A percentile compares a stretch with the other conserved stretches of the same genome.
Evolutionary conservation across 2,888 invertebrate species (phyloP).

Genomic region (Biston betularia): DNA sequence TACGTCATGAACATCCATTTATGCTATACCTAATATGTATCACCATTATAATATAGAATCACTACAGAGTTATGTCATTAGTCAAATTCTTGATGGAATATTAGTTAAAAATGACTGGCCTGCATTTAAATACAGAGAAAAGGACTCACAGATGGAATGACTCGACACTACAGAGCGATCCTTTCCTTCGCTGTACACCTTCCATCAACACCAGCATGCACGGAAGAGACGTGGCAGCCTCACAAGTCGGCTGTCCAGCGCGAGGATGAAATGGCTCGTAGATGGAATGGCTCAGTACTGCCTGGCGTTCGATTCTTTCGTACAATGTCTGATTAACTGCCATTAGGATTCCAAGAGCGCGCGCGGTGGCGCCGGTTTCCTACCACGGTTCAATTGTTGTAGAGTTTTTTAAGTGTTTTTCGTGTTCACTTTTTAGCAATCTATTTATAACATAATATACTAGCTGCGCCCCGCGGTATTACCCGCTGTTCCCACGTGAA

Average conservation of each 20-base stretch:
- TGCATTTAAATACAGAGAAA: too few relatives aligned
- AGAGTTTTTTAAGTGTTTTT: conserved; percentile 29
- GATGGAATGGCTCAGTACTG: neutral
- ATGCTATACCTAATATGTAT: too few relatives aligned
- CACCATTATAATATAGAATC: too few relatives aligned
- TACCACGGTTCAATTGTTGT: conserved; percentile 42
- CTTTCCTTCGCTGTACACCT: neutral
- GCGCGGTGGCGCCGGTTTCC: conserved; percentile 49
- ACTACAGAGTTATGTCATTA: too few relatives aligned
- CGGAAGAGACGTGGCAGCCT: neutral
- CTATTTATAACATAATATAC: too few relatives aligned
- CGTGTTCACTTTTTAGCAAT: neutral
- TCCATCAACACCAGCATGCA: neutral
- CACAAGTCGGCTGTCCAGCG: neutral
- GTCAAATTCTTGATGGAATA: too few relatives aligned
- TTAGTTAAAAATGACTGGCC: too few relatives aligned
- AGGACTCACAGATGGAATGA: too few relatives aligned
- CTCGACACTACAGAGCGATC: too few relatives aligned
- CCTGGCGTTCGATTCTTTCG: conserved; percentile 44
- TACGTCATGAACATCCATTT: too few relatives aligned
- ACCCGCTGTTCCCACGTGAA: too few relatives aligned
- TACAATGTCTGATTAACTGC: conserved; percentile 61
- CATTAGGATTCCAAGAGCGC: conserved; percentile 61
- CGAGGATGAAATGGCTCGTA: neutral
- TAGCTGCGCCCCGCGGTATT: too few relatives aligned